These are phyloP conservation scores for Entosphenus tridentatus DNA, from an alignment of 2,113 vertebrate genomes.

Conservation along the genomic window DNA sequence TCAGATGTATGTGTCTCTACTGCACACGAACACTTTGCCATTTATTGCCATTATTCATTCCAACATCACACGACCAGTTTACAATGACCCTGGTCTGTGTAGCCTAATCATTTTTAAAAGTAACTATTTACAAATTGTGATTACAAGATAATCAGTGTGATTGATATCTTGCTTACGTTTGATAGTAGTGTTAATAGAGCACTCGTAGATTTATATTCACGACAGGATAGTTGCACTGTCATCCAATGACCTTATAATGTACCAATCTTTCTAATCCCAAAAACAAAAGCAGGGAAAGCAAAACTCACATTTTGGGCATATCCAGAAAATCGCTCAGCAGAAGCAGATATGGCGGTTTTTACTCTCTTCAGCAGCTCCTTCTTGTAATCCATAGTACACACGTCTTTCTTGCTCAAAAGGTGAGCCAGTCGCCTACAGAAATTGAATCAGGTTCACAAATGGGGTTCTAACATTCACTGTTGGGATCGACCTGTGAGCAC, in stretches of 20 bases:
- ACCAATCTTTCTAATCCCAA: not conserved
- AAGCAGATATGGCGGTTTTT: constrained; percentile 88
- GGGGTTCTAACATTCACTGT: too few relatives aligned
- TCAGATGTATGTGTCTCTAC: too few relatives aligned
- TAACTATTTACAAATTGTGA: too few relatives aligned
- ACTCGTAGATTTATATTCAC: not conserved
- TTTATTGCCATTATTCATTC: too few relatives aligned
- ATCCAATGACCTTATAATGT: not conserved
- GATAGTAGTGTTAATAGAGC: not conserved
- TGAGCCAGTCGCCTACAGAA: constrained; percentile 62
- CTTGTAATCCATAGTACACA: constrained; percentile 69
- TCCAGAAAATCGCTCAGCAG: constrained; percentile 87
- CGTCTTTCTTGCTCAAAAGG: constrained; percentile 78
- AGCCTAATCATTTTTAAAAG: too few relatives aligned
- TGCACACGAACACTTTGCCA: too few relatives aligned
- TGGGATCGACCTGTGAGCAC: too few relatives aligned
- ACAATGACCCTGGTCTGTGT: too few relatives aligned
- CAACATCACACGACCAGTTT: too few relatives aligned
- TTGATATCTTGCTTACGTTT: not conserved
- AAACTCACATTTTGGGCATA: constrained; percentile 87
- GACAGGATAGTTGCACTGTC: not conserved
- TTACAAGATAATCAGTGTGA: not conserved
- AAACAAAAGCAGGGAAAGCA: too few relatives aligned
- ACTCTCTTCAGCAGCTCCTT: constrained; percentile 83
- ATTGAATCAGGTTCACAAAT: too few relatives aligned